phyloP scores from a whole-genome alignment of 2,797 vertebrate species.

The Otus scops region DNA sequence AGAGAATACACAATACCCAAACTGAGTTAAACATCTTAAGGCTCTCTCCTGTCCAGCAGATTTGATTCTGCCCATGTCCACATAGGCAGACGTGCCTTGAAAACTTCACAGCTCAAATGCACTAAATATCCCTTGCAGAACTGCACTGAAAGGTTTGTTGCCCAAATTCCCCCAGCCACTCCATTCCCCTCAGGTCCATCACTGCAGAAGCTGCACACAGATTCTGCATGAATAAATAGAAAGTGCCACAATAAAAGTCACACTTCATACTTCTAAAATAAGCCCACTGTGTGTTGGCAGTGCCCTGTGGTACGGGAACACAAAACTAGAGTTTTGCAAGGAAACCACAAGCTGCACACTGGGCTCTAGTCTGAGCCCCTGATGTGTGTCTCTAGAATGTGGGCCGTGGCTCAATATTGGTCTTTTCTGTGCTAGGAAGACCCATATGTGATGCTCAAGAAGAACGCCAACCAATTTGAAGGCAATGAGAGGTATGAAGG shows the following conservation, averaged over 20 bases:
- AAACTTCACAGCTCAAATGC: not conserved
- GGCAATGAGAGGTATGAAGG: constrained; percentile 97
- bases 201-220: not conserved
- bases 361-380: not conserved
- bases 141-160: not conserved
- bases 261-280: not conserved
- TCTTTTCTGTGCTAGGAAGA: constrained; percentile 84
- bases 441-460: constrained; percentile 98
- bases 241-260: not conserved
- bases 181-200: not conserved
- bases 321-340: not conserved
- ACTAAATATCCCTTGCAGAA: not conserved
- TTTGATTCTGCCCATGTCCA: not conserved
- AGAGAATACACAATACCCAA: not conserved
- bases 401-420: not conserved
- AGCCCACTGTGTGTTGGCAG: not conserved
- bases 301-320: not conserved
- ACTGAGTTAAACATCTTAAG: not conserved
- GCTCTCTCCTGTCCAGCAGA: not conserved
- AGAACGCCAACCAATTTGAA: constrained; percentile 91
- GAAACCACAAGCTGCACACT: not conserved
- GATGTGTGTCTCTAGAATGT: not conserved
- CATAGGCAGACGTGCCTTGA: not conserved
- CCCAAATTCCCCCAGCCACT: not conserved
- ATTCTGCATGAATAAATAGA: not conserved